Percentiles rank a stretch among this genome's conserved stretches.
phyloP scores from a whole-genome alignment of 2,888 invertebrate genomes.

The Andricus quercusramuli region DNA sequence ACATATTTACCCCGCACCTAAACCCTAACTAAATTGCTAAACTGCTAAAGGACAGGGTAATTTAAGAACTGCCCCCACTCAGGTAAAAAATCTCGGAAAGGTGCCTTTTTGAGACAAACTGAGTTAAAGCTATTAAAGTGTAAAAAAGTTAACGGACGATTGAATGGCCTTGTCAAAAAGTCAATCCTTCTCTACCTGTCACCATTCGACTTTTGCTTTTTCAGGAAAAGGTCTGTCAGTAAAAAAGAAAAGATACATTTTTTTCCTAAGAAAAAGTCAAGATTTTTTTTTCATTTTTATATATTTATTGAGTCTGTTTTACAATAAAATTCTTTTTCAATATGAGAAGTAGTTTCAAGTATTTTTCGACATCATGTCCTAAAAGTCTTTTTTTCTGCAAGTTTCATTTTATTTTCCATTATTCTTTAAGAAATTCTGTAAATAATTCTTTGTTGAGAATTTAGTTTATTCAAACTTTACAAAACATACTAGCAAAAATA shows the following conservation, averaged over 20 bases:
- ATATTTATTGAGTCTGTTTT: too few relatives aligned
- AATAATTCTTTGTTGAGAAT: too few relatives aligned
- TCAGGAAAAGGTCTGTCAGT: background rate
- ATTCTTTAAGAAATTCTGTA: too few relatives aligned
- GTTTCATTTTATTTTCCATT: too few relatives aligned
- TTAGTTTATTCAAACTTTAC: too few relatives aligned
- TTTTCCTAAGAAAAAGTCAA: background rate
- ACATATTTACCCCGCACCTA: constrained; percentile 31
- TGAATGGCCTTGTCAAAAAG: constrained; percentile 53
- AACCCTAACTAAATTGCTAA: constrained; percentile 30
- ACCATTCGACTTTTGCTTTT: background rate
- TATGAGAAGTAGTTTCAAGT: too few relatives aligned
- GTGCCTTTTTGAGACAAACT: background rate
- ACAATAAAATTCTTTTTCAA: too few relatives aligned
- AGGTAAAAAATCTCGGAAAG: constrained; percentile 6
- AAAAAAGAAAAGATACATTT: background rate
- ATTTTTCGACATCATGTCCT: too few relatives aligned
- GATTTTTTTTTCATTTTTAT: too few relatives aligned
- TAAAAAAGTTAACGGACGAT: constrained; percentile 30
- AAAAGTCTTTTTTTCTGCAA: too few relatives aligned
- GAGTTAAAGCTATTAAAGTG: constrained; percentile 15
- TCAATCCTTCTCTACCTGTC: constrained; percentile 47
- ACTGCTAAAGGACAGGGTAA: background rate
- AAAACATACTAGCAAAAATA: too few relatives aligned
- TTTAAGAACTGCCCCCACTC: constrained; percentile 14